Conservation (phyloP, 2,113 vertebrate species). For the Promerops cafer region DNA sequence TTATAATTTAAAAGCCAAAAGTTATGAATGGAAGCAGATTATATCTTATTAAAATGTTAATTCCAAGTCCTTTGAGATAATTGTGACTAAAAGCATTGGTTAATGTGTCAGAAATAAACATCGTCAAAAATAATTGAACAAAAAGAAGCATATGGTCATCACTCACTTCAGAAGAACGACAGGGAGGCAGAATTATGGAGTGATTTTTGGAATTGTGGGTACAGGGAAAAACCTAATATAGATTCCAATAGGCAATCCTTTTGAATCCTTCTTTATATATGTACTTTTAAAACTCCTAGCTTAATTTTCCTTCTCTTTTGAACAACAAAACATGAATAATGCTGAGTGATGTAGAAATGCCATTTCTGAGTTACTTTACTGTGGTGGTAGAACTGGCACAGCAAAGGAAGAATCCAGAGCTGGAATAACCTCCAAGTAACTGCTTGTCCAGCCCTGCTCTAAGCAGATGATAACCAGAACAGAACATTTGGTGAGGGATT, state of each 20-base stretch:
- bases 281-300: background rate
- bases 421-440: background rate
- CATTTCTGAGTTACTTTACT: background rate
- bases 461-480: background rate
- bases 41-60: constrained; percentile 63
- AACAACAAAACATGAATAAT: background rate
- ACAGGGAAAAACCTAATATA: background rate
- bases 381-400: background rate
- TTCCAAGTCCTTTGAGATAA: constrained; percentile 35
- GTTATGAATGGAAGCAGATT: constrained; percentile 48
- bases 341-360: background rate
- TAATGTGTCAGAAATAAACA: constrained; percentile 49
- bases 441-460: background rate
- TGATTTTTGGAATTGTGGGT: background rate
- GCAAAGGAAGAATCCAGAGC: background rate
- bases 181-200: background rate
- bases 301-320: background rate
- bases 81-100: background rate
- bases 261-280: background rate
- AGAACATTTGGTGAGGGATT: background rate
- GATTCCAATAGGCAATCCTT: background rate
- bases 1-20: constrained; percentile 35
- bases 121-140: constrained; percentile 11
- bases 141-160: background rate
- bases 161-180: background rate